A percentile compares a stretch with the other conserved stretches of the same genome.
Evolutionary conservation across 2,113 vertebrate species (phyloP).

Genomic region (Microtus oregoni): DNA sequence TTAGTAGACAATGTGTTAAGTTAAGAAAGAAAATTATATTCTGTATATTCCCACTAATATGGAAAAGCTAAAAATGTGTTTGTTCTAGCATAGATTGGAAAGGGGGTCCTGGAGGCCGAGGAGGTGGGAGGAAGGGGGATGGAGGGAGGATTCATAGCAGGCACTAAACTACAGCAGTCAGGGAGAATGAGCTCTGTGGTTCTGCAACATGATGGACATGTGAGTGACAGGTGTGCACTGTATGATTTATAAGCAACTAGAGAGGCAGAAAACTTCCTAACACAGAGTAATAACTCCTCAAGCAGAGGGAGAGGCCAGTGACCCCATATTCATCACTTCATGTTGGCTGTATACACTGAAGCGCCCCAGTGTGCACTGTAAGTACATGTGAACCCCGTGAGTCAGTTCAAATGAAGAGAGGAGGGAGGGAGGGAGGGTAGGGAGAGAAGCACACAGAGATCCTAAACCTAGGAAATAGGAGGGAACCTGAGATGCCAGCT

Average conservation of each 20-base stretch:
- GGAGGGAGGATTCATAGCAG: fast-evolving
- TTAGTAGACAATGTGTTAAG: neutral
- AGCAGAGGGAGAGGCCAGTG: neutral
- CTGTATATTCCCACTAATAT: neutral
- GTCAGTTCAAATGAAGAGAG: neutral
- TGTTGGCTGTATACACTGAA: neutral
- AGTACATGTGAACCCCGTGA: too few species aligned
- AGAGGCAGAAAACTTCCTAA: neutral
- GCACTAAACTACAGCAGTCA: too few species aligned
- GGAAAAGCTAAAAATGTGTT: neutral
- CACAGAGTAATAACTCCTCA: neutral
- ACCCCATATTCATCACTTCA: neutral
- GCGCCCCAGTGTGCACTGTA: neutral
- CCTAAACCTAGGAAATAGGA: neutral
- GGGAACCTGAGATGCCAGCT: neutral
- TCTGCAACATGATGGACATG: neutral
- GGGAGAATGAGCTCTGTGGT: neutral
- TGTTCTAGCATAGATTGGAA: neutral
- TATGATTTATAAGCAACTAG: neutral
- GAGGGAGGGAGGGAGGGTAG: neutral
- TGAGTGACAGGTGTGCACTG: neutral
- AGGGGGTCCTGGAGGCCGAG: too few species aligned
- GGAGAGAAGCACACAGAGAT: neutral
- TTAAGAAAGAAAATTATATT: neutral
- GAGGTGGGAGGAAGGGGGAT: fast-evolving